phyloP scores from a whole-genome alignment of 1,140 invertebrate species.

The Paracyclopina nana region DNA sequence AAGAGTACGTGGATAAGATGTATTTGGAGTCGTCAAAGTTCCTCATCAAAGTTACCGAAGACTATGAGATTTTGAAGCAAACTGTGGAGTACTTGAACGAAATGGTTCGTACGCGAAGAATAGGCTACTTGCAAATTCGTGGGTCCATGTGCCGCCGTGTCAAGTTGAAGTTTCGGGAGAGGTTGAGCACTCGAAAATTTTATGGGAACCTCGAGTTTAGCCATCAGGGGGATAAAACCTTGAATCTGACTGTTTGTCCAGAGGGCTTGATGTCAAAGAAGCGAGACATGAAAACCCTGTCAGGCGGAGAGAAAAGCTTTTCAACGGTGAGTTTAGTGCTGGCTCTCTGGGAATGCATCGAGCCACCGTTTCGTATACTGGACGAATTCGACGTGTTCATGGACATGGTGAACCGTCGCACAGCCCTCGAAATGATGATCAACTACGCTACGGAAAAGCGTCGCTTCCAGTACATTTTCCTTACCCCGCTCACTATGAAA shows the following conservation, averaged over 20 bases:
- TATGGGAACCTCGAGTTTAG: conserved; percentile 26
- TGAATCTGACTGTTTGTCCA: conserved; percentile 2
- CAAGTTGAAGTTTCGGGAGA: conserved; percentile 25
- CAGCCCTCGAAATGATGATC: conserved; percentile 19
- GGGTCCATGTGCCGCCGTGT: conserved; percentile 23
- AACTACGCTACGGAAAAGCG: conserved; percentile 14
- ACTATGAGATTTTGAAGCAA: no score
- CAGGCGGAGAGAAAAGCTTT: conserved; percentile 86
- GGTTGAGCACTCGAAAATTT: conserved; percentile 24
- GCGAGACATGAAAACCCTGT: conserved; percentile 44
- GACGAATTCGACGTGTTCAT: conserved; percentile 99
- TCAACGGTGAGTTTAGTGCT: conserved; percentile 83
- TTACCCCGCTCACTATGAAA: conserved; percentile 19
- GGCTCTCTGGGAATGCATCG: conserved; percentile 72
- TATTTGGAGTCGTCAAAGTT: no score
- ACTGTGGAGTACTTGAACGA: conserved; percentile 22
- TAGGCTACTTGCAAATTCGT: conserved; percentile 23
- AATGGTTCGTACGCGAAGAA: conserved; percentile 22
- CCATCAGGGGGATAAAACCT: conserved; percentile 18
- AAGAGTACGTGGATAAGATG: no score
- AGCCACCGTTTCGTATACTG: conserved; percentile 74
- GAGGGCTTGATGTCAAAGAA: conserved; percentile 22
- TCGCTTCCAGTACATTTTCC: conserved; percentile 20
- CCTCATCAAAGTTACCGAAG: no score
- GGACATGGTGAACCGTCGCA: conserved; percentile 24